Conservation (phyloP, 1,140 invertebrate genomes). For the Trypoxylus dichotomus region DNA sequence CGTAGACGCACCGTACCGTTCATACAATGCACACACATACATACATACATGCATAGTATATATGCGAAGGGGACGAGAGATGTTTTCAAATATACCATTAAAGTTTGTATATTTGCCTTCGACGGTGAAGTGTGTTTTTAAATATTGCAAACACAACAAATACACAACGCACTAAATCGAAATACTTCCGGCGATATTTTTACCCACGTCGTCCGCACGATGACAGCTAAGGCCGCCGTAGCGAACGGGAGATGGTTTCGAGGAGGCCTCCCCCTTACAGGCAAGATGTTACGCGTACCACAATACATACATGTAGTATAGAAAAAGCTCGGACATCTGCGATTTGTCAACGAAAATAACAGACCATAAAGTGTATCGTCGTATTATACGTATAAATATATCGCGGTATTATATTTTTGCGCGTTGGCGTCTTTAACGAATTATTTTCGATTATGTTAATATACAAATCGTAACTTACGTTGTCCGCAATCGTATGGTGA, state of each 20-base stretch:
- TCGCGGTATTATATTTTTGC: no score
- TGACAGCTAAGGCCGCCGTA: not conserved
- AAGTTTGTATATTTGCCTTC: constrained; percentile 23
- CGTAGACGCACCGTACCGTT: no score
- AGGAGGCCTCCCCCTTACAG: not conserved
- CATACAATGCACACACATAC: no score
- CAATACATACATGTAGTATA: no score
- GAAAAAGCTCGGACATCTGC: not conserved
- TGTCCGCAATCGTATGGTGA: no score
- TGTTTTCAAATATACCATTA: not conserved
- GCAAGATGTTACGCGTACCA: no score
- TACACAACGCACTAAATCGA: constrained; percentile 5
- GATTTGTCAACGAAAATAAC: constrained; percentile 2
- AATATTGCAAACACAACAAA: constrained; percentile 35
- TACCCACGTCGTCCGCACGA: not conserved
- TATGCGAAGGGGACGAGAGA: not conserved
- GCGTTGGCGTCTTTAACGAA: no score
- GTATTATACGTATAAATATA: no score
- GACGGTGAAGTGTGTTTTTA: constrained; percentile 33
- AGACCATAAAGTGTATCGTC: not conserved
- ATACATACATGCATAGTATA: not conserved
- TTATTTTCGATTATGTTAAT: no score
- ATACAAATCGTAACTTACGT: no score
- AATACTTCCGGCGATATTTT: not conserved
- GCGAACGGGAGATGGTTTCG: not conserved